A percentile compares a stretch with the other conserved stretches of the same genome.
Evolutionary conservation across 2,113 vertebrate species (phyloP).

Genomic region (Oreochromis tanganicae): DNA sequence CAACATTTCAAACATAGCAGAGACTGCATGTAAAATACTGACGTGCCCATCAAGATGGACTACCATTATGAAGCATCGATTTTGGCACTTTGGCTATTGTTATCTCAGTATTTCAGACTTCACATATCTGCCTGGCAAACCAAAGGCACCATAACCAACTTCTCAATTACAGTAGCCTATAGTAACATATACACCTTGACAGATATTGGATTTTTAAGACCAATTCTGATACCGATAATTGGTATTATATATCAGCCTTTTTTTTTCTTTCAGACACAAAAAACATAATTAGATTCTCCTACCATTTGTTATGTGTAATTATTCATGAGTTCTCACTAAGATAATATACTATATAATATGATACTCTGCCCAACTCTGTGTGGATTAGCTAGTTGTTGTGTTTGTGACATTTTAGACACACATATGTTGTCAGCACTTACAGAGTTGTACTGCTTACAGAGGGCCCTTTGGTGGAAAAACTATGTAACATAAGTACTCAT

Average conservation of each 20-base stretch:
- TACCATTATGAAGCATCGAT: background rate
- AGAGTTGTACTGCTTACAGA: background rate
- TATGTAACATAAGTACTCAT: background rate
- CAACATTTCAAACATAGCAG: background rate
- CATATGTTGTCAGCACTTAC: background rate
- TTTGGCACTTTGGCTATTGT: background rate
- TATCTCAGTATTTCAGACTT: too few relatives aligned
- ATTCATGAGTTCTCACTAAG: background rate
- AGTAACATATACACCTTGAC: background rate
- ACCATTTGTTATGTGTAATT: background rate
- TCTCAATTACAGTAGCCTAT: background rate
- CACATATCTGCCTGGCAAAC: background rate
- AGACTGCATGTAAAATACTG: background rate
- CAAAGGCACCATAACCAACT: background rate
- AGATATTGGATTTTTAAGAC: background rate
- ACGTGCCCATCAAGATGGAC: background rate
- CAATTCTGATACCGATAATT: background rate
- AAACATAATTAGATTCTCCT: background rate
- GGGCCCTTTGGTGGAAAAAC: background rate
- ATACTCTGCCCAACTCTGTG: background rate
- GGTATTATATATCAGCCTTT: background rate
- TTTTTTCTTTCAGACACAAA: background rate
- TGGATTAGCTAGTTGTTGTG: background rate
- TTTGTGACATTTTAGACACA: background rate
- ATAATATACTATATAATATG: background rate